A percentile compares a stretch with the other conserved stretches of the same genome.
Evolutionary conservation across 2,888 invertebrate species (phyloP).

Genomic region (Eristalis pertinax): DNA sequence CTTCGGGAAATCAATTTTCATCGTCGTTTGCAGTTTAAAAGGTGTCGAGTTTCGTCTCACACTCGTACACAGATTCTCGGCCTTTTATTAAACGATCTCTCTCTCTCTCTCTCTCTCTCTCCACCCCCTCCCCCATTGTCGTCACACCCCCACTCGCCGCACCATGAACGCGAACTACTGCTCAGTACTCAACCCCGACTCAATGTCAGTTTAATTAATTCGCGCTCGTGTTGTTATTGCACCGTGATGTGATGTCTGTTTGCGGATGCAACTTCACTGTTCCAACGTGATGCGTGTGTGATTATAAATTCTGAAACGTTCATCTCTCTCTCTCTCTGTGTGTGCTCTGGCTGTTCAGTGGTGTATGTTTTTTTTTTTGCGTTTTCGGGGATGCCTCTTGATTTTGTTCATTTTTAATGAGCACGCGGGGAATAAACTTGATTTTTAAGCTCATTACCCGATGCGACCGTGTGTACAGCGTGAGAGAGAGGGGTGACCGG

Average conservation of each 20-base stretch:
- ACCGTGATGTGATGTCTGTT: slow-evolving; percentile 4
- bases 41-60: slow-evolving; percentile 25
- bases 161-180: too few species aligned
- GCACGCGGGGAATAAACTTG: slow-evolving; percentile 37
- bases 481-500: background rate
- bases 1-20: slow-evolving; percentile 42
- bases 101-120: background rate
- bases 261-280: slow-evolving; percentile 38
- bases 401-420: slow-evolving; percentile 22
- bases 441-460: slow-evolving; percentile 53
- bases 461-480: background rate
- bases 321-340: background rate
- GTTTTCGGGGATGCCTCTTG: slow-evolving; percentile 4
- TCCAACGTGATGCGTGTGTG: slow-evolving; percentile 28
- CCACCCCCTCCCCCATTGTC: too few species aligned
- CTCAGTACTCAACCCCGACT: slow-evolving; percentile 1
- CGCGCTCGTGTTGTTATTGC: slow-evolving; percentile 22
- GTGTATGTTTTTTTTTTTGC: background rate
- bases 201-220: slow-evolving; percentile 58
- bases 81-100: slow-evolving; percentile 38
- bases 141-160: background rate
- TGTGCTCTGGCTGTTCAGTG: too few species aligned
- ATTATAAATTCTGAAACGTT: slow-evolving; percentile 27
- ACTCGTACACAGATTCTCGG: slow-evolving; percentile 2
- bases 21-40: background rate